Percentiles rank a stretch among this genome's conserved stretches.
Evolutionary conservation across 2,888 invertebrate genomes (phyloP).

Genomic region (Penaeus monodon): DNA sequence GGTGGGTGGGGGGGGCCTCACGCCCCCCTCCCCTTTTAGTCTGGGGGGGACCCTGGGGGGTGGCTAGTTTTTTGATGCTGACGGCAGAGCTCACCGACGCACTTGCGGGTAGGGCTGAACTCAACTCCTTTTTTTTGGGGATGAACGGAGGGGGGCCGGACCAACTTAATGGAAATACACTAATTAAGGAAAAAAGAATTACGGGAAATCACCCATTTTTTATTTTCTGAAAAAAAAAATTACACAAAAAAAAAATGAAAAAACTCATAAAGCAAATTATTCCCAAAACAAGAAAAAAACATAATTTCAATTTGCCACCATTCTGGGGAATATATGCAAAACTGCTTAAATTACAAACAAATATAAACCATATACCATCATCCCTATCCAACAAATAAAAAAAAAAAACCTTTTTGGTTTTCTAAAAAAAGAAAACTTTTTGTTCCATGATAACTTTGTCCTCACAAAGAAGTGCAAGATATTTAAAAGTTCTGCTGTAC

Average conservation of each 20-base stretch:
- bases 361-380: too few relatives aligned
- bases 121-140: neutral
- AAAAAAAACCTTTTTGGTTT: neutral
- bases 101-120: slow-evolving; percentile 20
- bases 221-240: too few relatives aligned
- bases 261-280: too few relatives aligned
- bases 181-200: too few relatives aligned
- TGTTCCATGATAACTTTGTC: slow-evolving; percentile 18
- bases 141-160: too few relatives aligned
- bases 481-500: slow-evolving; percentile 36
- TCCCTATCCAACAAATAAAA: too few relatives aligned
- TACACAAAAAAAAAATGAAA: too few relatives aligned
- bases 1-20: neutral
- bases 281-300: too few relatives aligned
- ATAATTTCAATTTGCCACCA: too few relatives aligned
- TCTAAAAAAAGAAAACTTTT: slow-evolving; percentile 24
- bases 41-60: slow-evolving; percentile 12
- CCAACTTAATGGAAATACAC: too few relatives aligned
- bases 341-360: neutral
- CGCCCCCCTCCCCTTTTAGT: neutral
- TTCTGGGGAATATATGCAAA: neutral
- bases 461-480: slow-evolving; percentile 12
- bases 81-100: slow-evolving; percentile 27
- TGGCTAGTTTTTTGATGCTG: slow-evolving; percentile 4
- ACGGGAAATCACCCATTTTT: too few relatives aligned